Conservation (phyloP, 1,140 invertebrate genomes). For the Triops cancriformis region DNA sequence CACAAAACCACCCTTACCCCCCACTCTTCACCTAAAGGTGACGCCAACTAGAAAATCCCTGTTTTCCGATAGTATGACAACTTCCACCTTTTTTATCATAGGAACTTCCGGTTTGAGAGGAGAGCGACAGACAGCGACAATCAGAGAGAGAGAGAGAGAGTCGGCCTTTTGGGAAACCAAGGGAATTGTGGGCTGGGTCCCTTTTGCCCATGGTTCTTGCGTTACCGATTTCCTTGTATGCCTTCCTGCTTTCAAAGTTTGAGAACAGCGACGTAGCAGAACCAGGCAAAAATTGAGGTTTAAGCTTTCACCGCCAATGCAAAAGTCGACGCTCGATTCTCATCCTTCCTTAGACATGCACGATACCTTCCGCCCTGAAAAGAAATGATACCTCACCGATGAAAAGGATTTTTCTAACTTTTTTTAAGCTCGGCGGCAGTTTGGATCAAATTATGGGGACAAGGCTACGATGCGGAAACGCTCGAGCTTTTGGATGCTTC, state of each 20-base stretch:
- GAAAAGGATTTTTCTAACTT: background rate
- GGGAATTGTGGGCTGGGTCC: background rate
- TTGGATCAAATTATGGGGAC: background rate
- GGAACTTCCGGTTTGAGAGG: background rate
- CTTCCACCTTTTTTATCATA: background rate
- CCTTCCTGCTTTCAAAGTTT: background rate
- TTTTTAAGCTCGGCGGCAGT: background rate
- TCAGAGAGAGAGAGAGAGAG: background rate
- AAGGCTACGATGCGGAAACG: conserved; percentile 9
- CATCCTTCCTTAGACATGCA: background rate
- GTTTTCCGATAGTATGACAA: background rate
- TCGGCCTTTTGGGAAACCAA: background rate
- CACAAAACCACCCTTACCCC: background rate
- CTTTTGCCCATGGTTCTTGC: conserved; percentile 1
- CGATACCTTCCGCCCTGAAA: background rate
- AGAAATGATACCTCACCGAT: background rate
- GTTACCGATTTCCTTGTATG: background rate
- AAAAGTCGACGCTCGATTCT: background rate
- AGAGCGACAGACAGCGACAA: background rate
- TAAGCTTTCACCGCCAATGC: background rate
- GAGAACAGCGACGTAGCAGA: background rate
- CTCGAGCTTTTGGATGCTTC: background rate
- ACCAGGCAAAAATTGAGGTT: background rate
- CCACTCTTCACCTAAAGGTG: background rate
- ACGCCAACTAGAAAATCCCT: background rate